These are phyloP conservation scores for Philantomba maxwellii DNA, from an alignment of 2,113 vertebrate species.

Conservation along the genomic window DNA sequence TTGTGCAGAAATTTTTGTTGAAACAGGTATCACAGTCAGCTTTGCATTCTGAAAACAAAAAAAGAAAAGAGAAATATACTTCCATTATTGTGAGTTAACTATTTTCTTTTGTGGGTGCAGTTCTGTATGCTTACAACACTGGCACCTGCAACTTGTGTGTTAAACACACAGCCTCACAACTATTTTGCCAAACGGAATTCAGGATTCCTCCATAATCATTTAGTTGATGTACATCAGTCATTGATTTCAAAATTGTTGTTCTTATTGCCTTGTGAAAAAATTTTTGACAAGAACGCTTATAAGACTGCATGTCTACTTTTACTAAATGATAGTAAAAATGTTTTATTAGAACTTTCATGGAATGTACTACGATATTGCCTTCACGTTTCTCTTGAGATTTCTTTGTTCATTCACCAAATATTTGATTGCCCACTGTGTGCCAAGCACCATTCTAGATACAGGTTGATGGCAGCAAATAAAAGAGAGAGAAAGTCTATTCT, in stretches of 20 bases:
- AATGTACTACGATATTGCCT: background rate
- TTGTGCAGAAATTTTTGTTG: conserved; percentile 98
- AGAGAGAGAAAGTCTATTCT: background rate
- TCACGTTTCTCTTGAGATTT: background rate
- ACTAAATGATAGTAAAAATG: background rate
- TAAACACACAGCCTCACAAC: background rate
- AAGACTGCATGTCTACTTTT: background rate
- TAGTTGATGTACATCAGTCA: background rate
- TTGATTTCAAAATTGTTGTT: background rate
- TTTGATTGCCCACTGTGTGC: background rate
- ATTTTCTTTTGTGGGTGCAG: fast-evolving
- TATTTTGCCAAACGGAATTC: background rate
- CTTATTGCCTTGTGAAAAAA: background rate
- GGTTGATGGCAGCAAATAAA: background rate
- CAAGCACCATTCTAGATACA: background rate
- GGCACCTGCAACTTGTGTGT: background rate
- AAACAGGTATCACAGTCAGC: conserved; percentile 98
- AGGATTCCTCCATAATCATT: background rate
- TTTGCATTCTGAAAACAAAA: conserved; percentile 92
- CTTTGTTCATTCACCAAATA: background rate
- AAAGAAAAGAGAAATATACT: background rate
- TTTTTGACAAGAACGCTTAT: background rate
- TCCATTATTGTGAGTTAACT: background rate
- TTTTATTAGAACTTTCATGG: background rate
- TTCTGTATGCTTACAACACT: background rate